Evolutionary conservation across 2,888 invertebrate genomes (phyloP).

Genomic region (Spialia ferax): DNA sequence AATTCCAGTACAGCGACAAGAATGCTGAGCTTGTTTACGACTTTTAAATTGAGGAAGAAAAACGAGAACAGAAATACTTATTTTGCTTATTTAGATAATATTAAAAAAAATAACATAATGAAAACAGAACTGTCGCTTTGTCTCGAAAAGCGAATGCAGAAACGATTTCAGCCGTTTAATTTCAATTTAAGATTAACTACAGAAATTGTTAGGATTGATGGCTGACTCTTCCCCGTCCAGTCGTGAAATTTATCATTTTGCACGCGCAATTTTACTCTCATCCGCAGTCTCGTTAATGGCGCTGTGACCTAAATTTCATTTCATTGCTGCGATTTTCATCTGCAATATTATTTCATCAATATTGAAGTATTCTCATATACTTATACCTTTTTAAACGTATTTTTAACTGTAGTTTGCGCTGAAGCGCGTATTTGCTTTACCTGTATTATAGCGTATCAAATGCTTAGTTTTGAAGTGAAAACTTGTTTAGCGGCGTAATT

Average conservation of each 20-base stretch:
- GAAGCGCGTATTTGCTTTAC: too few relatives aligned
- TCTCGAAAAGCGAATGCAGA: too few relatives aligned
- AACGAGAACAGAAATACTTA: too few relatives aligned
- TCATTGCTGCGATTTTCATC: constrained; percentile 6
- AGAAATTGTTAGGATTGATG: constrained; percentile 1
- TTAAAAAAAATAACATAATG: too few relatives aligned
- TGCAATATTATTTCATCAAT: constrained; percentile 8
- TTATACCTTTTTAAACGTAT: background rate
- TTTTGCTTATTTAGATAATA: too few relatives aligned
- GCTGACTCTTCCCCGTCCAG: background rate
- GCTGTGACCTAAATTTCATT: constrained; percentile 1
- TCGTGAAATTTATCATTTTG: constrained; percentile 8
- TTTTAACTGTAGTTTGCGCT: background rate
- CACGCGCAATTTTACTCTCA: constrained; percentile 11
- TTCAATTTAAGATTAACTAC: background rate
- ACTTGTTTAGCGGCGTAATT: too few relatives aligned
- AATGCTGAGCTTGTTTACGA: too few relatives aligned
- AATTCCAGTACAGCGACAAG: too few relatives aligned
- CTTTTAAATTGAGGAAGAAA: too few relatives aligned
- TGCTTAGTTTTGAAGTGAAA: too few relatives aligned
- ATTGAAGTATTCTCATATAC: background rate
- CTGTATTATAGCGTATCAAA: too few relatives aligned
- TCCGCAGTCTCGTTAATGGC: background rate
- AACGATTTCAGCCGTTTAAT: background rate
- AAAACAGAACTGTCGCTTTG: background rate